Base-by-base conservation (phyloP, 2,888 invertebrate species). In the Catonia carolina region DNA sequence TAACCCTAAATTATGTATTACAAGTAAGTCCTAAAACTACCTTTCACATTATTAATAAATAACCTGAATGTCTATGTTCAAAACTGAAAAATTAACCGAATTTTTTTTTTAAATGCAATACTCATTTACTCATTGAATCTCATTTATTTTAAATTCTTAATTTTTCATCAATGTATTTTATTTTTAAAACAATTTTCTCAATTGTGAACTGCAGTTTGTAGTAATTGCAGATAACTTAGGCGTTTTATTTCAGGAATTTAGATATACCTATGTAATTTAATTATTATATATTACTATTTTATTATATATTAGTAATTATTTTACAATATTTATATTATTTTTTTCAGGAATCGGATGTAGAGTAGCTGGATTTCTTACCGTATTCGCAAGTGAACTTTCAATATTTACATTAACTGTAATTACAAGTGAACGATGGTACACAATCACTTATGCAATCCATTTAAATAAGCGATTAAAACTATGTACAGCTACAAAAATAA, bases 401-500 rank as follows among this genome's bases (percentile, higher is more conserved):
- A 82, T 85, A 2, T 81, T 80, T 69, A 83, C 83, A 0, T 71
- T 85, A 64, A 78, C 82, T 1, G 75, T 84, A 35, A 83, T 85
- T 63, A 82, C 83, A 0, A 73, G 80, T 41, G 82, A 83, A 69
- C 71, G 82, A 3, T 76, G 76, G 76, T 76, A 75, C 65, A 78
- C 79, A 54, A 79, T 80, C 60, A 79, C 78, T 8, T 78, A 79
- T 72, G 79, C 81, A 18, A 78, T 82, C 62, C 79, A 82, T 65
- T 71, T 80, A 31, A 81, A 82, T 66, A 78, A 78, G 64, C 73
- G 84, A 8, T 72, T 85, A 5, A 76, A 78, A 53, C 71, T 82
- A 7, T 69, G 76, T 45, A 77, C 78, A 8, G 80, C 82, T 12
- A 76, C 75, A 3, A 74, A 74, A 59, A 75, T 81, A 33, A 82